Conservation (phyloP, 1,140 invertebrate genomes). For the Holcopasites calliopsidis region DNA sequence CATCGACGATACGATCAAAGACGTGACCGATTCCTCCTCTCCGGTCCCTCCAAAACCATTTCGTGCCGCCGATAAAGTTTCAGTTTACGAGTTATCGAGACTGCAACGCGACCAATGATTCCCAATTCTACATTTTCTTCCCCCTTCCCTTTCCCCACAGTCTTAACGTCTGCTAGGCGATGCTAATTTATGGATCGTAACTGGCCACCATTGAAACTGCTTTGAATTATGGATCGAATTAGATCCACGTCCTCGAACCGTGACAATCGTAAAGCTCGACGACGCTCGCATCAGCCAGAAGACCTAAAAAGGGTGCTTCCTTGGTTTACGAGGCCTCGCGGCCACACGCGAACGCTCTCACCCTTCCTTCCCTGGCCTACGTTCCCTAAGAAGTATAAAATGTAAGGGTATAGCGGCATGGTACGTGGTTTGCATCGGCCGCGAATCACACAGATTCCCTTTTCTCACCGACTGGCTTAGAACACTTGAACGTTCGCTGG, state of each 20-base stretch:
- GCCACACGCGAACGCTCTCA: not conserved
- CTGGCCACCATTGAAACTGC: not conserved
- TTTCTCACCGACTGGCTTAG: not conserved
- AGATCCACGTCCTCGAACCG: not conserved
- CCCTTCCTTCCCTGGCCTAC: too few relatives aligned
- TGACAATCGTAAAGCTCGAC: slow-evolving; percentile 3
- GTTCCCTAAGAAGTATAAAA: too few relatives aligned
- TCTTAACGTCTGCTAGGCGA: too few relatives aligned
- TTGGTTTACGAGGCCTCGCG: slow-evolving; percentile 34
- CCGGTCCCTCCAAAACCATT: not conserved
- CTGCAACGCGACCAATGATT: too few relatives aligned
- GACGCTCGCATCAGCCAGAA: too few relatives aligned
- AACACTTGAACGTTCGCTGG: not conserved
- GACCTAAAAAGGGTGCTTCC: too few relatives aligned
- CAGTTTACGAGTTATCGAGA: not conserved
- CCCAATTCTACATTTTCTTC: too few relatives aligned
- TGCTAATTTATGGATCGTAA: slow-evolving; percentile 11
- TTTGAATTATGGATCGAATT: slow-evolving; percentile 45
- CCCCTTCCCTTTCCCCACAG: too few relatives aligned
- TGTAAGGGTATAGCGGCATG: too few relatives aligned
- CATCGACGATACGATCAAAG: not conserved
- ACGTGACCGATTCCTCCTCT: slow-evolving; percentile 6
- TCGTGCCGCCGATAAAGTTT: not conserved
- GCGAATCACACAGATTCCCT: too few relatives aligned
- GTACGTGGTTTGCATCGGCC: slow-evolving; percentile 13